Base-by-base conservation (phyloP, 2,797 vertebrate species). In the Rhinatrema bivittatum region DNA sequence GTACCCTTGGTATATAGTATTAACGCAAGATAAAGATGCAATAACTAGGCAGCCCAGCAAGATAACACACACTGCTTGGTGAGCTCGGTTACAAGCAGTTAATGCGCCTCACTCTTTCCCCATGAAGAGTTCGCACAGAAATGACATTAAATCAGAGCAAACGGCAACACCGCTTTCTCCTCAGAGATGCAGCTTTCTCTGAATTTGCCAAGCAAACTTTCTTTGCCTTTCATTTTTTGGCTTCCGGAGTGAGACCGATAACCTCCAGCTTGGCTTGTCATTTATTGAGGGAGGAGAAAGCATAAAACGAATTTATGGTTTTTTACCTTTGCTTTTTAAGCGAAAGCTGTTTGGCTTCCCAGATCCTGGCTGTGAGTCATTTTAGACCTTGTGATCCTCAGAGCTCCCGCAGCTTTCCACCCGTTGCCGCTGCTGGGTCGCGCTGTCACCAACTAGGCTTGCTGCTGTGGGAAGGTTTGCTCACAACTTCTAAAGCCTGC, bases 321-420 rank as follows among this genome's bases (percentile, higher is more conserved):
- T 81, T 70, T 70, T 81, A 78, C 75, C 75, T 79, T n/a, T 68
- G 52, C n/a, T n/a, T 60, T 66, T 53, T 47, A 61, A 55, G 32
- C 8, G 23, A 46, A 43, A 39, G 46, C 46, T 46, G 52, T 60
- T 63, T 1, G 31, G 39, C 20, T 66, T 32, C 56, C 46, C 54
- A 39, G 5, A 14, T 39, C 39, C 30, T 3, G 30, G 24, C 59
- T 42, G 16, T 49, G 51, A n/a, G 58, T 53, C 33, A 24, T 6
- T n/a, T 10, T 25, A 7, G 11, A 14, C 8, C 6, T 20, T 4
- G 9, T 12, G 40, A 18, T 39, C 36, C 55, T 27, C 33, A 10
- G 32, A 52, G 42, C 10, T 0, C 0, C 1, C 20, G 39, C 47
- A 36, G 17, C 24, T 28, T 21, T 4, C 25, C 17, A 6, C 28